Evolutionary conservation across 1,140 invertebrate species (phyloP), one percentile per base, ranked within the genome.

Genomic region (Calephelis virginiensis): DNA sequence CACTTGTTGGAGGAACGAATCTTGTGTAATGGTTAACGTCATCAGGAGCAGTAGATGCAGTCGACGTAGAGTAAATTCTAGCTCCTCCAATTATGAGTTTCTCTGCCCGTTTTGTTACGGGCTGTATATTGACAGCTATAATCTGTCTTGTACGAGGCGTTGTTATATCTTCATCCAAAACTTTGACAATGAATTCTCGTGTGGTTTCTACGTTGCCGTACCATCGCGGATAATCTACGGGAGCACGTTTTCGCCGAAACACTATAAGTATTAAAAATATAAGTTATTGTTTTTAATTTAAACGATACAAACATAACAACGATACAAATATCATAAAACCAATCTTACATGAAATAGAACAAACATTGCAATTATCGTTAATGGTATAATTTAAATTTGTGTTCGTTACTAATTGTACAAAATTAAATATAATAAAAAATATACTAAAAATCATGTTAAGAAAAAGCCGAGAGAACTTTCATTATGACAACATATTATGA

Each of bases 181-280:
- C 81, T 76, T 89, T 87, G 12, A 90, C 86, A 63, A 90, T 80
- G 61, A 90, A 90, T 64, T 88, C 82, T 68, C 71, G 71, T 47
- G 81, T 85, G 6, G 81, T 82, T 60, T 83, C 81, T 67, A 65
- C 59, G 70, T 81, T 85, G 9, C 78, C 71, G 38, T 69, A 69
- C 88, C 88, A 90, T 53, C 88, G 75, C 13, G 83, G 89, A 48
- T 90, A 90, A 48, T 90, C 85, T 28, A 68, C 65, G 10, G 69
- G 67, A 61, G 81, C 75, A 67, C 87, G 78, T 78, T 87, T 90
- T 56, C 72, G 74, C 9, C 86, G 78, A 67, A 80, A 77, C 61
- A 72, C 87, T 90, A 62, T 45, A 68, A 69, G 17, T 37, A 66
- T 49, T 47, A 53, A 9, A 67, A 46, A 37, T 61, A 28, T 28